Evolutionary conservation across 2,113 vertebrate species (phyloP), one percentile per base, ranked within the genome.

Genomic region (Epinephelus cyanopodus): DNA sequence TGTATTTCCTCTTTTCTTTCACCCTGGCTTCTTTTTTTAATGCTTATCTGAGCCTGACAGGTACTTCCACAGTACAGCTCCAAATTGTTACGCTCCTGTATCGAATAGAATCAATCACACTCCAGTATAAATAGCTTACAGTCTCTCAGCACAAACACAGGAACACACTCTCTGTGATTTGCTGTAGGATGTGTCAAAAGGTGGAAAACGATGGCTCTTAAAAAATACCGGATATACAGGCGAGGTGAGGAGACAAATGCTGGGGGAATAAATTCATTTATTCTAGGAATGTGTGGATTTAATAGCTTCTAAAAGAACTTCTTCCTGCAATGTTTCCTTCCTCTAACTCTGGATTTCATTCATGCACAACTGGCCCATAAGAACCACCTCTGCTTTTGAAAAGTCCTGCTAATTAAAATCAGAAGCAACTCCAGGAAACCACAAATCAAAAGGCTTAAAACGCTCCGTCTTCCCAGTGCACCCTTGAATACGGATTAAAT

Each of bases 21-120:
- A 42, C 13, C 9, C 7, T 78, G 6, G 0, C 45, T 18, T 12
- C 7, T 29, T 14, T 58, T 66, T 64, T 68, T 14, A 54, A 23
- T 29, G 74, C 71, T 90, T 88, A 88, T 90, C 83, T 82, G 58
- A 77, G 69, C 5, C 69, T 88, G 86, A 80, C 81, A 87, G 86
- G 50, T 87, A 21, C 60, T 73, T 88, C 64, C 78, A 79, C 86
- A 47, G 45, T 18, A 10, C 42, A 77, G 78, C 83, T 77, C 62
- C 37, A 48, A 70, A 89, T 75, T 85, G 72, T 80, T 62, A 70
- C 19, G 63, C 76, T 64, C 25, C 74, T 83, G 67, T 62, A 64
- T 90, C 37, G 12, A 60, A 73, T 50, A 67, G 37, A 87, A 85
- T 83, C 73, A 83, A 70, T 80, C 50, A 12, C 45, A 11, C 54